A percentile compares a stretch with the other conserved stretches of the same genome.
phyloP scores from a whole-genome alignment of 2,888 invertebrate species.

The Smittia aterrima region DNA sequence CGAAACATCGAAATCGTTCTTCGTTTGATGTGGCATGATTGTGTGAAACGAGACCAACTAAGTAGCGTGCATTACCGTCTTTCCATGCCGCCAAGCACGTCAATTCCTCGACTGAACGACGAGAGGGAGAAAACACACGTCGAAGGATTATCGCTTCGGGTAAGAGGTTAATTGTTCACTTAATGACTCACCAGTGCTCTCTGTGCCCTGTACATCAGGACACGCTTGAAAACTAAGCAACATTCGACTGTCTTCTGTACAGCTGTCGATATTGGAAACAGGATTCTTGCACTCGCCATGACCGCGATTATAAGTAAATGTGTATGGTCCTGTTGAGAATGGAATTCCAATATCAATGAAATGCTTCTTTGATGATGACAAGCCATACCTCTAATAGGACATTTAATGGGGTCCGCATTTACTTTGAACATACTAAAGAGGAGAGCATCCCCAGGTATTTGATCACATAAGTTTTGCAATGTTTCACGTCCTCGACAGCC shows the following conservation, averaged over 20 bases:
- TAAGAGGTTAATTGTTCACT: slow-evolving; percentile 9
- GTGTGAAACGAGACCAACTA: slow-evolving; percentile 86
- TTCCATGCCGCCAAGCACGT: slow-evolving; percentile 92
- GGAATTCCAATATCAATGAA: neutral
- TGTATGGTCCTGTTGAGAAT: slow-evolving; percentile 70
- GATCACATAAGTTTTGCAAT: slow-evolving; percentile 76
- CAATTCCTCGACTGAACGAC: slow-evolving; percentile 82
- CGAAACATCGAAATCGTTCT: slow-evolving; percentile 92
- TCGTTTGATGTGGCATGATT: slow-evolving; percentile 88
- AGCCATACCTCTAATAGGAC: slow-evolving; percentile 65
- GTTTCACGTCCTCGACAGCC: slow-evolving; percentile 57
- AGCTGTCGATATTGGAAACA: slow-evolving; percentile 88
- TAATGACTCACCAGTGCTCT: slow-evolving; percentile 73
- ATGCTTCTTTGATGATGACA: neutral
- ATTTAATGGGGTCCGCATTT: slow-evolving; percentile 82
- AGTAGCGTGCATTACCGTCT: slow-evolving; percentile 86
- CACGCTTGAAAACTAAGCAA: slow-evolving; percentile 92
- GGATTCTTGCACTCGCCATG: slow-evolving; percentile 88
- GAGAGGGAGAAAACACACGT: neutral
- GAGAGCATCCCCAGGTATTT: slow-evolving; percentile 84
- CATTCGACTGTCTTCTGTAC: slow-evolving; percentile 87
- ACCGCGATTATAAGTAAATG: slow-evolving; percentile 89
- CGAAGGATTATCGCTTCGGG: neutral
- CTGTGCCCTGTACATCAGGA: slow-evolving; percentile 85
- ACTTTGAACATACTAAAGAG: slow-evolving; percentile 88